These are phyloP conservation scores for Cryptocephalus primarius DNA, from an alignment of 2,888 invertebrate species.

Conservation along the genomic window DNA sequence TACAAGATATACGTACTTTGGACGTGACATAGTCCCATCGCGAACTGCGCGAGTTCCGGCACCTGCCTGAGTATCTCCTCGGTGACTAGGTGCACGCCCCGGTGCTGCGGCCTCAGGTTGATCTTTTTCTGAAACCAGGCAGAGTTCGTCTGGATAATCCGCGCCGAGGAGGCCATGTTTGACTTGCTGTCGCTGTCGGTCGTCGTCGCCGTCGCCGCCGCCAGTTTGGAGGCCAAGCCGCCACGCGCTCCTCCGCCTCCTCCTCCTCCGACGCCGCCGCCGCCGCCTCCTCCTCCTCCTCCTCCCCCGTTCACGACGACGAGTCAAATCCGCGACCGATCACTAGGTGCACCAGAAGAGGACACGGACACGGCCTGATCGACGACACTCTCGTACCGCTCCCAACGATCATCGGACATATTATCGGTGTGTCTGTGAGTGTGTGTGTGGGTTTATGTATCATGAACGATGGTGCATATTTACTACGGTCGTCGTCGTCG, in stretches of 20 bases:
- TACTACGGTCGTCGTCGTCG: no score
- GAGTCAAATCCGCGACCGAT: not conserved
- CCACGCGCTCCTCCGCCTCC: slow-evolving; percentile 7
- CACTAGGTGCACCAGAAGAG: no score
- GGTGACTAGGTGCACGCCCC: slow-evolving; percentile 94
- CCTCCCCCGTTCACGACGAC: slow-evolving; percentile 6
- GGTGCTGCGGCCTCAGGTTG: slow-evolving; percentile 88
- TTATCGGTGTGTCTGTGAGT: no score
- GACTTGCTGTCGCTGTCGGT: slow-evolving; percentile 39
- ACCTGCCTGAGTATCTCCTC: slow-evolving; percentile 92
- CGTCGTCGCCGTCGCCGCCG: slow-evolving; percentile 12
- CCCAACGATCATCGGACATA: no score
- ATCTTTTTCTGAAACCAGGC: slow-evolving; percentile 98
- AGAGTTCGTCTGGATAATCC: slow-evolving; percentile 89
- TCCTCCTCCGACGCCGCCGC: not conserved
- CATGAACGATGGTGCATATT: no score
- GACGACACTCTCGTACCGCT: no score
- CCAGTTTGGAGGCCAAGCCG: slow-evolving; percentile 32
- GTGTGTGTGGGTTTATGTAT: no score
- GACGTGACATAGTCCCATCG: slow-evolving; percentile 91
- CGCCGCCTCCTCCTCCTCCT: not conserved
- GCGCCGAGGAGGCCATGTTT: slow-evolving; percentile 74
- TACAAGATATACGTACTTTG: slow-evolving; percentile 66
- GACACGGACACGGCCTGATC: no score
- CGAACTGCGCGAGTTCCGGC: slow-evolving; percentile 88